Evolutionary conservation across 2,797 vertebrate genomes (phyloP).

Genomic region (Periophthalmus magnuspinnatus): DNA sequence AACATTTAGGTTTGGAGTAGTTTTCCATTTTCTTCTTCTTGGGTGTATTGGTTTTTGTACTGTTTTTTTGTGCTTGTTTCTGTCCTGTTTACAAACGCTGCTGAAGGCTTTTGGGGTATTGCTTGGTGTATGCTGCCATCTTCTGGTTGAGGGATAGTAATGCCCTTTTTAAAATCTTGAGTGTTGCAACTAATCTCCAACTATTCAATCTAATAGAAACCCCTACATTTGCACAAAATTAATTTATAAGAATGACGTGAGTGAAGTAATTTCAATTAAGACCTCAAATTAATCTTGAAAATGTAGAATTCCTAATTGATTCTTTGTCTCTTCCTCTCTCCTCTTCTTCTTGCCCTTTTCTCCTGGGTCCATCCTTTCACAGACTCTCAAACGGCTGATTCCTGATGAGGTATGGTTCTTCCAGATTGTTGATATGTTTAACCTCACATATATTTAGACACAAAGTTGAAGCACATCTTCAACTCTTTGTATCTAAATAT

Average conservation of each 20-base stretch:
- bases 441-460: not conserved
- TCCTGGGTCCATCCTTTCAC: constrained; percentile 25
- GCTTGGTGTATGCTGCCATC: constrained; percentile 55
- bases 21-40: not conserved
- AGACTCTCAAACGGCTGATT: constrained; percentile 78
- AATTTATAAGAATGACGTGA: not conserved
- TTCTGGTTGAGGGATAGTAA: constrained; percentile 41
- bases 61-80: too few relatives aligned
- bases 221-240: not conserved
- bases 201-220: not conserved
- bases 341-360: constrained; percentile 14
- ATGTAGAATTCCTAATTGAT: constrained; percentile 47
- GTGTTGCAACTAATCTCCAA: not conserved
- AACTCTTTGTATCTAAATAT: not conserved
- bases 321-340: constrained; percentile 32
- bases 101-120: constrained; percentile 14
- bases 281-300: constrained; percentile 4
- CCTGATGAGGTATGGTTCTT: constrained; percentile 75
- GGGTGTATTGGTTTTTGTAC: not conserved
- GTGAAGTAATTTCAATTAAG: not conserved
- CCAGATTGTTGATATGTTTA: constrained; percentile 22
- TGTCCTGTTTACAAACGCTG: not conserved
- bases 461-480: not conserved
- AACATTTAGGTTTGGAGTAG: not conserved
- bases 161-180: not conserved